These are phyloP conservation scores for Subacronicta megacephala DNA, from an alignment of 2,888 invertebrate species.

Conservation along the genomic window DNA sequence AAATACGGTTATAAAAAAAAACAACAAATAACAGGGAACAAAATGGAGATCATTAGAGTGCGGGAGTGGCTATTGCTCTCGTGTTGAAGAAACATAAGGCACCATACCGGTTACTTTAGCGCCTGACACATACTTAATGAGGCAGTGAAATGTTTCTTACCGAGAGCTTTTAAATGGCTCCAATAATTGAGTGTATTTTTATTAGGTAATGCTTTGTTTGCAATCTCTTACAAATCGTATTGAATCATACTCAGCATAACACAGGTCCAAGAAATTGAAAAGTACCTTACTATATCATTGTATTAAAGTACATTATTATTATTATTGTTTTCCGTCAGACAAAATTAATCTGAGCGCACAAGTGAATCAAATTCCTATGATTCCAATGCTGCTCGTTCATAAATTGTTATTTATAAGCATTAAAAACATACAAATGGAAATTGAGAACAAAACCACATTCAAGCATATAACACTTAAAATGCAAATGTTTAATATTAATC, in stretches of 20 bases:
- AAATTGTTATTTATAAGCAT: conserved; percentile 8
- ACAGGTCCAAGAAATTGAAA: no score
- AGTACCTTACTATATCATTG: no score
- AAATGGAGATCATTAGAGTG: conserved; percentile 68
- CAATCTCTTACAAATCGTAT: no score
- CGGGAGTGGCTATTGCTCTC: conserved; percentile 69
- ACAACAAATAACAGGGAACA: no score
- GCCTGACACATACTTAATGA: conserved; percentile 77
- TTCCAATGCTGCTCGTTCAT: no score
- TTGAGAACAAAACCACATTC: conserved; percentile 52
- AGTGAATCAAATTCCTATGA: no score
- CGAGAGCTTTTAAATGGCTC: conserved; percentile 55
- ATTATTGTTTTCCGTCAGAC: no score
- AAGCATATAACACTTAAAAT: conserved; percentile 57
- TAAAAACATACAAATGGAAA: conserved; percentile 43
- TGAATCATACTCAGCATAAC: no score
- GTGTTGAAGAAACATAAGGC: conserved; percentile 67
- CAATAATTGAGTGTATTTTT: conserved; percentile 52
- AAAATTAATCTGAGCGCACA: no score
- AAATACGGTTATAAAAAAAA: no score
- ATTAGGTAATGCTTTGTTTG: conserved; percentile 1
- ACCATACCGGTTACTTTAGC: conserved; percentile 73
- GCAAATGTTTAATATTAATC: conserved; percentile 81
- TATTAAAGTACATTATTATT: no score
- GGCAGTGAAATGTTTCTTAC: conserved; percentile 69